A percentile compares a stretch with the other conserved stretches of the same genome.
phyloP scores from a whole-genome alignment of 2,797 vertebrate genomes.

The Tapera naevia region DNA sequence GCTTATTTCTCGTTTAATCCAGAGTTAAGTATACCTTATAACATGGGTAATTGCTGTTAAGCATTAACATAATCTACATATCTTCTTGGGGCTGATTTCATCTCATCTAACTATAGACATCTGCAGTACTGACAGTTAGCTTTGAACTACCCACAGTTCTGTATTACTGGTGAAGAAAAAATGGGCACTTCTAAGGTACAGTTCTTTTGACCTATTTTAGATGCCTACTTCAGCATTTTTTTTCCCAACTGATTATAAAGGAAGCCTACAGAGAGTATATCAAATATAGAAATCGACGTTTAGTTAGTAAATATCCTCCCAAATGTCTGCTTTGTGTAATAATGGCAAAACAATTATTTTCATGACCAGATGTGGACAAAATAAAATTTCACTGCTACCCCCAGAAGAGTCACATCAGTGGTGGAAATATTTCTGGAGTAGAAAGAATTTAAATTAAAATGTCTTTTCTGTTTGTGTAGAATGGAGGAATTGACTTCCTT shows the following conservation, averaged over 20 bases:
- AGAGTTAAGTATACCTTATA: not conserved
- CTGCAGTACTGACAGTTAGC: not conserved
- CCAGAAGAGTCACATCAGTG: not conserved
- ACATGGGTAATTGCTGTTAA: not conserved
- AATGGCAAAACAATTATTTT: not conserved
- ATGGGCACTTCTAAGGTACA: not conserved
- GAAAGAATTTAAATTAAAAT: not conserved
- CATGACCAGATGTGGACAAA: not conserved
- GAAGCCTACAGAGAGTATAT: not conserved
- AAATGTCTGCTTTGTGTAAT: not conserved
- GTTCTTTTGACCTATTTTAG: not conserved
- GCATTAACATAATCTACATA: not conserved
- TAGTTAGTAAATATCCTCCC: not conserved
- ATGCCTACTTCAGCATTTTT: not conserved
- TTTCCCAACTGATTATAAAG: not conserved
- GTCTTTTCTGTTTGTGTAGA: not conserved
- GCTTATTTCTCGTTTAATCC: constrained; percentile 8
- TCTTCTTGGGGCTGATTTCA: not conserved
- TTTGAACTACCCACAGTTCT: not conserved
- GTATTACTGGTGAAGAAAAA: not conserved
- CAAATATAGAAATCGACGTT: not conserved
- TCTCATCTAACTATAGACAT: not conserved
- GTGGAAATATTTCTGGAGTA: not conserved
- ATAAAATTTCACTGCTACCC: not conserved
- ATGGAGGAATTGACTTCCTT: not conserved